Evolutionary conservation across 1,140 invertebrate species (phyloP), one percentile per base, ranked within the genome.

Genomic region (Frieseomelitta varia): DNA sequence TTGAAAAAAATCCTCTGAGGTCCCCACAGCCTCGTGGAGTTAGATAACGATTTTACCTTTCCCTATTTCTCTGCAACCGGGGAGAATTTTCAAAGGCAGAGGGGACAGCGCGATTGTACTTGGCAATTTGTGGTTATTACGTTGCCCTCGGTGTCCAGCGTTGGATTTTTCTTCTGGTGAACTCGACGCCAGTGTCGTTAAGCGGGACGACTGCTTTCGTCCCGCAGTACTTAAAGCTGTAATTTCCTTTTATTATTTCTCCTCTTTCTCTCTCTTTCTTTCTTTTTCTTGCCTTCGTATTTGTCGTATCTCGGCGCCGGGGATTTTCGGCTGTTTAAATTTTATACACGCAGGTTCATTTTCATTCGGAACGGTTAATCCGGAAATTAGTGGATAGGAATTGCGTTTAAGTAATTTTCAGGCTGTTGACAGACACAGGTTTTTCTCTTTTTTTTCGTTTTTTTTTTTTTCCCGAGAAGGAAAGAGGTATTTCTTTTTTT

Each of bases 81-180:
- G 34, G 55, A 6, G 55, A 58, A 73, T 51, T 47, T 72, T 51
- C 55, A 72, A 80, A 80, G 55, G 11, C 30, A 24, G 15, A 17
- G 34, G 4, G 21, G 10, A 4, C 55, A 2, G 10, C 15, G 58
- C 34, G 58, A 53, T 79, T 79, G 21, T n/a, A 34, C 53, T n/a
- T 24, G 24, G 56, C 77, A 68, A 79, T 79, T 79, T 67, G 77
- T 53, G 65, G 47, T 79, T 79, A 79, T 79, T 79, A 79, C 65
- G 51, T 69, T n/a, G 63, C 65, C 14, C 34, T 65, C 34, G 39
- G 8, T 77, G 72, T 74, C n/a, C 68, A 24, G 34, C 11, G 39
- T 19, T 77, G 19, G 34, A 63, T 77, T 77, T 77, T 63, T 77
- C 55, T 77, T 27, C n/a, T 21, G 15, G 27, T 17, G 27, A 74